Conservation (phyloP, 2,113 vertebrate genomes). For the Leuciscus idus region DNA sequence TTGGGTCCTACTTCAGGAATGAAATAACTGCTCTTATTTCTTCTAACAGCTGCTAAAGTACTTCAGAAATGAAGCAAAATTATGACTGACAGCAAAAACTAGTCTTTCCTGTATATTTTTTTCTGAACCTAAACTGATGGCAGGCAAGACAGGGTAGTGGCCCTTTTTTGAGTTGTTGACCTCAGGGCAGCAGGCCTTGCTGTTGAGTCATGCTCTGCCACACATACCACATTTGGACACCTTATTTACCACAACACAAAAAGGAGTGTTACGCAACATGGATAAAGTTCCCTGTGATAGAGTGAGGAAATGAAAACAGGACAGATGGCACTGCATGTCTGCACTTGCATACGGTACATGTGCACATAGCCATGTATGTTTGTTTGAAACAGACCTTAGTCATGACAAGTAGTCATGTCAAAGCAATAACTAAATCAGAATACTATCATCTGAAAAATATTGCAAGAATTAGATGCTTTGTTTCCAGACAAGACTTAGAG, state of each 20-base stretch:
- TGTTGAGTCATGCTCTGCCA: background rate
- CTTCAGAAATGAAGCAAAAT: background rate
- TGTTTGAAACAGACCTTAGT: too few species aligned
- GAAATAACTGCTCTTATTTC: background rate
- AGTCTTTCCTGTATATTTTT: background rate
- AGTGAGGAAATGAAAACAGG: constrained; percentile 7
- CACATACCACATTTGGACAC: background rate
- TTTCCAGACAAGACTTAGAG: too few species aligned
- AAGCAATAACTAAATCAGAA: too few species aligned
- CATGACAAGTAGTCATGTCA: too few species aligned
- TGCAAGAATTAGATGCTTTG: too few species aligned
- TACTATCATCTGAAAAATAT: too few species aligned
- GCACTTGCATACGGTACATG: background rate
- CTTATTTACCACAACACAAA: constrained; percentile 59
- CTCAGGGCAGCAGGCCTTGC: background rate
- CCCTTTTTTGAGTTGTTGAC: background rate
- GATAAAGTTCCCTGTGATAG: background rate
- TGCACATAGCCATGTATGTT: background rate
- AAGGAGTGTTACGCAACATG: constrained; percentile 54
- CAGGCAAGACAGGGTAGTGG: too few species aligned
- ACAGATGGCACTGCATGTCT: background rate
- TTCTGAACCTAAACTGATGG: background rate
- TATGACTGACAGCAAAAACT: background rate
- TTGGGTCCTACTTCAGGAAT: background rate
- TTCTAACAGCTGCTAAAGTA: background rate